These are phyloP conservation scores for Brachyrhaphis roseni DNA, from an alignment of 2,797 vertebrate genomes.

Conservation along the genomic window DNA sequence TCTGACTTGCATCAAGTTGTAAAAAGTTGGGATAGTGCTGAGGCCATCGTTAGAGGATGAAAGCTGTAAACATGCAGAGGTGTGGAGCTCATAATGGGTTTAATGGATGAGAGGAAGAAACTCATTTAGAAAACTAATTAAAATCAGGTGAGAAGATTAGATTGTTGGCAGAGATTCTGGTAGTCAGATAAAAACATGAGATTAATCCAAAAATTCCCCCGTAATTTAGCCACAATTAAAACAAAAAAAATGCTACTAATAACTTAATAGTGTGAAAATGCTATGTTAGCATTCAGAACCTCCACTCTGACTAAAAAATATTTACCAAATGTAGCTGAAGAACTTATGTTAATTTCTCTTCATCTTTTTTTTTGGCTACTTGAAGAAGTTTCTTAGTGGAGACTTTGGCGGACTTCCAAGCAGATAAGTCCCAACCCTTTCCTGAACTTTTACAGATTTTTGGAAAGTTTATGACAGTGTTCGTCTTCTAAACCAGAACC, in stretches of 20 bases:
- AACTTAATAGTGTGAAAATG: background rate
- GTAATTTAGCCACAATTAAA: background rate
- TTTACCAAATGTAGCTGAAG: background rate
- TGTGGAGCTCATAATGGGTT: constrained; percentile 17
- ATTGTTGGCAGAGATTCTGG: constrained; percentile 1
- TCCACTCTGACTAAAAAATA: background rate
- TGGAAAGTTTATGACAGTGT: background rate
- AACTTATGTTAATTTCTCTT: background rate
- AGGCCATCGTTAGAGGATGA: constrained; percentile 7
- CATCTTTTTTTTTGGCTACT: background rate
- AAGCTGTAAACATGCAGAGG: constrained; percentile 22
- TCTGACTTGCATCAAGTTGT: constrained; percentile 23
- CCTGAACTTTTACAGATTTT: background rate
- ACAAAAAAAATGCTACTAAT: background rate
- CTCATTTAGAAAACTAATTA: constrained; percentile 14
- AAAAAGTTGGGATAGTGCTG: constrained; percentile 3
- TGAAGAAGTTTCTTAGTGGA: background rate
- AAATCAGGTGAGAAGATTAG: constrained; percentile 17
- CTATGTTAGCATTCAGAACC: background rate
- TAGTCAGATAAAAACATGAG: constrained; percentile 12
- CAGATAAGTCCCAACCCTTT: background rate
- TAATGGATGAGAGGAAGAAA: constrained; percentile 24
- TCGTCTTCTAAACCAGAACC: background rate
- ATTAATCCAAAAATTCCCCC: background rate
- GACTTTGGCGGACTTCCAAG: background rate